Evolutionary conservation across 2,113 vertebrate species (phyloP).

Genomic region (Dinomys branickii): DNA sequence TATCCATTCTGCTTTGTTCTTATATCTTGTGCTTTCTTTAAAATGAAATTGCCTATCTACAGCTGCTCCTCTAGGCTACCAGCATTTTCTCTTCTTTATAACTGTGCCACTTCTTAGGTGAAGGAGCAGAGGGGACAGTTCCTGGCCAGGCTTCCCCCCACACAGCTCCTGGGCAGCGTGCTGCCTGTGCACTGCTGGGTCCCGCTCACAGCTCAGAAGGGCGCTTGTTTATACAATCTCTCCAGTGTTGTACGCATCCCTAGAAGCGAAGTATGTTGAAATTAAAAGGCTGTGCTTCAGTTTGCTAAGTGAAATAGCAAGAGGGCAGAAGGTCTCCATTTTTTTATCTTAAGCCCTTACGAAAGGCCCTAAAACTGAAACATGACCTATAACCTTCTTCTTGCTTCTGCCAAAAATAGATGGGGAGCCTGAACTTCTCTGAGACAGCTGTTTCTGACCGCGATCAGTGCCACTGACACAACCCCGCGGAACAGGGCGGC

Average conservation of each 20-base stretch:
- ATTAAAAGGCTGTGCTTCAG: constrained; percentile 71
- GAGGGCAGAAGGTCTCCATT: constrained; percentile 44
- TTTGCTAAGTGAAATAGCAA: constrained; percentile 66
- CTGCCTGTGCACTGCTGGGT: constrained; percentile 12
- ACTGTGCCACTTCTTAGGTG: not conserved
- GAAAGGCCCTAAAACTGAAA: constrained; percentile 58
- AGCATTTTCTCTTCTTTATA: constrained; percentile 51
- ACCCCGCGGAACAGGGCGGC: not conserved
- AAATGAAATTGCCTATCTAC: not conserved
- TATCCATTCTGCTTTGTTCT: constrained; percentile 14
- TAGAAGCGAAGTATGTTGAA: constrained; percentile 69
- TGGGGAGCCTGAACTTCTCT: constrained; percentile 42
- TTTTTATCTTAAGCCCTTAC: constrained; percentile 47
- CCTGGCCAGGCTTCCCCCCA: not conserved
- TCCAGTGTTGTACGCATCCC: constrained; percentile 63
- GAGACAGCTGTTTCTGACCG: constrained; percentile 70
- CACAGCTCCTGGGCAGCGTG: not conserved
- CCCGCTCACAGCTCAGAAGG: constrained; percentile 62
- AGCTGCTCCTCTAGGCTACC: not conserved
- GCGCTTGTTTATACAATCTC: constrained; percentile 61
- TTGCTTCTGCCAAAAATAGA: constrained; percentile 72
- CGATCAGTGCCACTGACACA: constrained; percentile 42
- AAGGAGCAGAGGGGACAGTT: not conserved
- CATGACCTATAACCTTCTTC: constrained; percentile 61
- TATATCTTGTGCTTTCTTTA: constrained; percentile 30